A percentile compares a stretch with the other conserved stretches of the same genome.
phyloP scores from a whole-genome alignment of 2,113 vertebrate species.

The Grammomys surdaster region DNA sequence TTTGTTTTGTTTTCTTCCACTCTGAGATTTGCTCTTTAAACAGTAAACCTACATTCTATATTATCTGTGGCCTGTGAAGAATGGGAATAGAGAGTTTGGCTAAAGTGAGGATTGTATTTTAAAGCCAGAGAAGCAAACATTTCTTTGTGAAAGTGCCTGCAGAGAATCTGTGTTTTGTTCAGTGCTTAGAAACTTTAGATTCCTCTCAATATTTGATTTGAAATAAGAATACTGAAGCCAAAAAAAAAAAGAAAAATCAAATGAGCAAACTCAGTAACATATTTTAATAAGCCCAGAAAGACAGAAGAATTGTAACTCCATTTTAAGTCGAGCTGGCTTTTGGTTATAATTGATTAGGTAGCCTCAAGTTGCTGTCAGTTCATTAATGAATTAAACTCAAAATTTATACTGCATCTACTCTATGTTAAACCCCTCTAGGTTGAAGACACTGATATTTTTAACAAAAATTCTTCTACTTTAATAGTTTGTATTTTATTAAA shows the following conservation, averaged over 20 bases:
- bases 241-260: neutral
- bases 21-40: neutral
- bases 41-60: neutral
- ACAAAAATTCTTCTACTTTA: neutral
- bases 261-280: neutral
- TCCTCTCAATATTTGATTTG: neutral
- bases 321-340: neutral
- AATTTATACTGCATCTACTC: neutral
- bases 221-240: neutral
- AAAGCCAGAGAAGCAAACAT: neutral
- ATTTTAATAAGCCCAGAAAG: neutral
- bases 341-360: neutral
- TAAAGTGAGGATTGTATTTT: neutral
- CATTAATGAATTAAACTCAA: neutral
- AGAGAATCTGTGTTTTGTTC: neutral
- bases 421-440: neutral
- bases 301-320: neutral
- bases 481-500: conserved; percentile 16
- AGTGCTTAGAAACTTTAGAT: neutral
- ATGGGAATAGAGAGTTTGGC: neutral
- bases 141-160: neutral
- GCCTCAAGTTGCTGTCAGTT: neutral
- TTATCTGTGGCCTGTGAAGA: neutral
- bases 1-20: neutral
- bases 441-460: neutral